Evolutionary conservation across 1,140 invertebrate genomes (phyloP).

Genomic region (Copidosoma floridanum): DNA sequence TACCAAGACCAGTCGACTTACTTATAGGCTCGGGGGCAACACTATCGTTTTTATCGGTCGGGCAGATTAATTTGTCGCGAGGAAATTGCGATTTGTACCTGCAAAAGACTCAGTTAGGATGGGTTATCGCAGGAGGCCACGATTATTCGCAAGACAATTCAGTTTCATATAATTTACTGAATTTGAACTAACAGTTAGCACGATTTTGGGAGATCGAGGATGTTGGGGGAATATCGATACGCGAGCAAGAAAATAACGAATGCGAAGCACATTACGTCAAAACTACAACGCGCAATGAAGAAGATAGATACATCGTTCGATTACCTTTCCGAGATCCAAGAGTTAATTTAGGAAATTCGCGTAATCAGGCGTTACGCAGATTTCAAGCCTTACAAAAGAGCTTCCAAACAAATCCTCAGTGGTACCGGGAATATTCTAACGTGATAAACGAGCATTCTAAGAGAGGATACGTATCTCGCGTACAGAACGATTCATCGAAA

Average conservation of each 20-base stretch:
- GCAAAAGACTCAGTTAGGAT: constrained; percentile 11
- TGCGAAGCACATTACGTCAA: not conserved
- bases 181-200: no score
- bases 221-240: not conserved
- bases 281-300: not conserved
- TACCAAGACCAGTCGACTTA: constrained; percentile 9
- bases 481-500: not conserved
- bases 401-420: not conserved
- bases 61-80: constrained; percentile 9
- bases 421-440: not conserved
- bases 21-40: constrained; percentile 18
- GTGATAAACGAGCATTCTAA: not conserved
- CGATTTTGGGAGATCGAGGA: not conserved
- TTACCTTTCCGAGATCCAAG: not conserved
- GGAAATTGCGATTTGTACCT: not conserved
- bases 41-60: constrained; percentile 18
- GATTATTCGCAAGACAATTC: not conserved
- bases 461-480: not conserved
- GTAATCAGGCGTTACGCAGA: not conserved
- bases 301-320: not conserved
- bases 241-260: not conserved
- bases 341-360: not conserved
- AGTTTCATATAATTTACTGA: not conserved
- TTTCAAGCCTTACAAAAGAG: not conserved
- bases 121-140: not conserved